These are phyloP conservation scores for Stegana nigrithorax DNA, from an alignment of 2,888 invertebrate species.

Conservation along the genomic window DNA sequence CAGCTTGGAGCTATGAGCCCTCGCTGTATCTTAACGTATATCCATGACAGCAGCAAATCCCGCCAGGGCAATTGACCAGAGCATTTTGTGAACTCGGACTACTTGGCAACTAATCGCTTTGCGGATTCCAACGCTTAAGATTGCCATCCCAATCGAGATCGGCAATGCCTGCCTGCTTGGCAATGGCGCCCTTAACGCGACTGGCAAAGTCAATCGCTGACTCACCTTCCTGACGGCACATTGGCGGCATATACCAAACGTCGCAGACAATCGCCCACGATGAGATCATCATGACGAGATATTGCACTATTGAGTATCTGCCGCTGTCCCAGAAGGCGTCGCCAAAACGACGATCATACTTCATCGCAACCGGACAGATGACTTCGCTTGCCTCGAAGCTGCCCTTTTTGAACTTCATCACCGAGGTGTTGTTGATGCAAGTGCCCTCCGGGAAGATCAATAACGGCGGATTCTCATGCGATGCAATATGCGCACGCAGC, in stretches of 20 bases:
- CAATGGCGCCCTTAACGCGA: slow-evolving; percentile 43
- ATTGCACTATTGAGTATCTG: slow-evolving; percentile 42
- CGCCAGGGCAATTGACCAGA: too few relatives aligned
- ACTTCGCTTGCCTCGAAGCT: slow-evolving; percentile 96
- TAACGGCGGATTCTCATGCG: slow-evolving; percentile 90
- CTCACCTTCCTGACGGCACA: slow-evolving; percentile 24
- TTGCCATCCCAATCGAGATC: slow-evolving; percentile 47
- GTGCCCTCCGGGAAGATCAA: slow-evolving; percentile 98
- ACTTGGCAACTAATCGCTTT: too few relatives aligned
- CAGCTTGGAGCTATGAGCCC: too few relatives aligned
- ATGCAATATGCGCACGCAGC: slow-evolving; percentile 87
- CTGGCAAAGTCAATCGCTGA: slow-evolving; percentile 36
- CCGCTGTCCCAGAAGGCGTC: slow-evolving; percentile 51
- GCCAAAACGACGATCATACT: slow-evolving; percentile 71
- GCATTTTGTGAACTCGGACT: too few relatives aligned
- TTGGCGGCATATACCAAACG: slow-evolving; percentile 43
- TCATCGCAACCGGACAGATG: slow-evolving; percentile 97
- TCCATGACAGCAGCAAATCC: too few relatives aligned
- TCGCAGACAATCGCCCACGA: slow-evolving; percentile 47
- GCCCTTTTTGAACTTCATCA: slow-evolving; percentile 99
- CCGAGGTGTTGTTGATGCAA: slow-evolving; percentile 98
- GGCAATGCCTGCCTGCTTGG: slow-evolving; percentile 35
- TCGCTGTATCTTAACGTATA: too few relatives aligned
- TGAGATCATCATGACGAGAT: slow-evolving; percentile 38
- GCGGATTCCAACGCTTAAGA: slow-evolving; percentile 41